A percentile compares a stretch with the other conserved stretches of the same genome.
phyloP scores from a whole-genome alignment of 2,113 vertebrate species.

The Zeus faber region DNA sequence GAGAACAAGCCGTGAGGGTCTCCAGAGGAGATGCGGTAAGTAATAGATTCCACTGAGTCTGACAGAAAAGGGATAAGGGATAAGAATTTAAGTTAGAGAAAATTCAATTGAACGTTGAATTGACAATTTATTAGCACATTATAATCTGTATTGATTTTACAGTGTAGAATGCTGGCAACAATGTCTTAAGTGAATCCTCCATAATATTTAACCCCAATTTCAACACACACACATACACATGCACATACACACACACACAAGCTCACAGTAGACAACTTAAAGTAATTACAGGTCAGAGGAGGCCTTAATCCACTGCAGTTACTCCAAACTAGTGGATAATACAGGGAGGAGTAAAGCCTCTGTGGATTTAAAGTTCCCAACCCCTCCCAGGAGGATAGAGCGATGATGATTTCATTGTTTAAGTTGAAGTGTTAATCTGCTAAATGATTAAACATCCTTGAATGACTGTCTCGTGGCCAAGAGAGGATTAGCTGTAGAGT shows the following conservation, averaged over 20 bases:
- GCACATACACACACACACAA: not conserved
- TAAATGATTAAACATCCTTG: constrained; percentile 63
- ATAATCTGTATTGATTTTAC: no score
- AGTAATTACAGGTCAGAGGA: constrained; percentile 46
- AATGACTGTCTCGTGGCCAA: constrained; percentile 54
- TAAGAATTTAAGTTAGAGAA: not conserved
- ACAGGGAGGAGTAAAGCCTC: not conserved
- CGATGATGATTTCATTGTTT: constrained; percentile 30
- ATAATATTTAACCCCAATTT: no score
- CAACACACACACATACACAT: not conserved
- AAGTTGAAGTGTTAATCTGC: constrained; percentile 51
- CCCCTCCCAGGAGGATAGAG: constrained; percentile 11
- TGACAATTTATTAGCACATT: no score
- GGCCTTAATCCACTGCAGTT: constrained; percentile 41
- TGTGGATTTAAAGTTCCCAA: constrained; percentile 21
- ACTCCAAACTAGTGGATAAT: constrained; percentile 27
- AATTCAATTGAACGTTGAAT: no score
- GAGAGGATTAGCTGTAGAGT: constrained; percentile 15
- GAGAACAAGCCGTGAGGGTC: constrained; percentile 79
- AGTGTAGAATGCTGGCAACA: no score
- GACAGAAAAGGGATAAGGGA: constrained; percentile 7
- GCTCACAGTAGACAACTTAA: not conserved
- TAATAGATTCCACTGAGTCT: constrained; percentile 78
- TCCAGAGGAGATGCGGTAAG: constrained; percentile 86
- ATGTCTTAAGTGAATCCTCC: no score